A percentile compares a stretch with the other conserved stretches of the same genome.
Evolutionary conservation across 2,888 invertebrate species (phyloP).

Genomic region (Cyclophora punctaria): DNA sequence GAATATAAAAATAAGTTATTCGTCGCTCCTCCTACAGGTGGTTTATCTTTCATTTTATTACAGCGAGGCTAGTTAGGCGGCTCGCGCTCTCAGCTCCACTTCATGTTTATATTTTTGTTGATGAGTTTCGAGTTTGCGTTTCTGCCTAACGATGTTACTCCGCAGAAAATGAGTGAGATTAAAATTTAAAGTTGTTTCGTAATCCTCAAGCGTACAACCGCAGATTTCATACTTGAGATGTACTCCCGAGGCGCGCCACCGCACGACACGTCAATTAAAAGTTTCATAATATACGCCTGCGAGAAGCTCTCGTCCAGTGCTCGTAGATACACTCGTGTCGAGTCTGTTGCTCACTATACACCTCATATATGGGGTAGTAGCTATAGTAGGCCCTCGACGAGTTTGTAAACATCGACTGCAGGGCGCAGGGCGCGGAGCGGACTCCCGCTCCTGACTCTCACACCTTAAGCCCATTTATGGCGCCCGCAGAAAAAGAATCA

Average conservation of each 20-base stretch:
- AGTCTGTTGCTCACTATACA: too few relatives aligned
- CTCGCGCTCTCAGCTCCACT: neutral
- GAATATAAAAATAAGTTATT: conserved; percentile 23
- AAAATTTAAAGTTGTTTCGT: neutral
- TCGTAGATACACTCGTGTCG: neutral
- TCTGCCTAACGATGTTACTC: neutral
- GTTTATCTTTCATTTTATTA: conserved; percentile 27
- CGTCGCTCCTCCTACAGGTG: conserved; percentile 31
- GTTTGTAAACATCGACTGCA: neutral
- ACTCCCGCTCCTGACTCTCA: neutral
- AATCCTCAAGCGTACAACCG: too few relatives aligned
- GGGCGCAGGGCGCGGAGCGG: neutral
- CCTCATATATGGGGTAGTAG: too few relatives aligned
- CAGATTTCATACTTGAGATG: too few relatives aligned
- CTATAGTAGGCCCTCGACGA: neutral
- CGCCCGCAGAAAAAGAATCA: neutral
- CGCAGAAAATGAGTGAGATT: neutral
- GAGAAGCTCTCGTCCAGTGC: neutral
- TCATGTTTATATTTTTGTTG: neutral
- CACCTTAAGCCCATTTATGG: neutral
- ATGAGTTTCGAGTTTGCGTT: neutral
- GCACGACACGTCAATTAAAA: neutral
- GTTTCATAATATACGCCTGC: neutral
- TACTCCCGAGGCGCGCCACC: neutral
- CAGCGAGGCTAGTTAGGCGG: conserved; percentile 1